These are phyloP conservation scores for Trinectes maculatus DNA, from an alignment of 2,113 vertebrate species.

Conservation along the genomic window DNA sequence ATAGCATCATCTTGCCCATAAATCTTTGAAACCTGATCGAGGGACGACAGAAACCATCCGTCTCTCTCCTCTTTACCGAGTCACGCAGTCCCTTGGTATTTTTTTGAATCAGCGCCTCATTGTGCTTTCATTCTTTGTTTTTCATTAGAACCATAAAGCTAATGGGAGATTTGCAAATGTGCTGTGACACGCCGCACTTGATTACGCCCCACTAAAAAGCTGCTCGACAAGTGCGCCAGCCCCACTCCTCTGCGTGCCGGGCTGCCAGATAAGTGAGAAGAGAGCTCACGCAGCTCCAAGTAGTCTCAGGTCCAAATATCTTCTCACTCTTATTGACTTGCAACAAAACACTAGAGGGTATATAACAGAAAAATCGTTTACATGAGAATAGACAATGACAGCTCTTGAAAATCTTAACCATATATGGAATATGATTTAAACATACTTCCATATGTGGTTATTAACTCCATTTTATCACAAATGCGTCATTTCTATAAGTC, in stretches of 20 bases:
- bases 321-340: not conserved
- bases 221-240: constrained; percentile 18
- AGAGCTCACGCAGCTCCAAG: constrained; percentile 16
- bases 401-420: too few species aligned
- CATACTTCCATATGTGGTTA: too few species aligned
- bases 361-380: not conserved
- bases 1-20: not conserved
- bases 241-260: not conserved
- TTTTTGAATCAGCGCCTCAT: constrained; percentile 42
- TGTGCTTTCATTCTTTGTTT: constrained; percentile 52
- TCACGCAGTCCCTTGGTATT: constrained; percentile 12
- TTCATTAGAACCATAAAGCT: constrained; percentile 34
- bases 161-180: constrained; percentile 43
- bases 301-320: constrained; percentile 9
- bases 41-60: not conserved
- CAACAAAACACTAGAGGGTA: not conserved
- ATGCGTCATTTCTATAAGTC: too few species aligned
- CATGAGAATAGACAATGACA: not conserved
- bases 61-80: too few species aligned
- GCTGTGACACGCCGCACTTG: constrained; percentile 11
- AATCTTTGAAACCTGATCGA: too few species aligned
- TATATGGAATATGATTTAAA: too few species aligned
- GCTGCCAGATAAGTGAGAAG: constrained; percentile 25
- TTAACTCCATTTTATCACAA: too few species aligned
- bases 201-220: constrained; percentile 20